Evolutionary conservation across 2,797 vertebrate genomes (phyloP).

Genomic region (Clarias laeviceps): DNA sequence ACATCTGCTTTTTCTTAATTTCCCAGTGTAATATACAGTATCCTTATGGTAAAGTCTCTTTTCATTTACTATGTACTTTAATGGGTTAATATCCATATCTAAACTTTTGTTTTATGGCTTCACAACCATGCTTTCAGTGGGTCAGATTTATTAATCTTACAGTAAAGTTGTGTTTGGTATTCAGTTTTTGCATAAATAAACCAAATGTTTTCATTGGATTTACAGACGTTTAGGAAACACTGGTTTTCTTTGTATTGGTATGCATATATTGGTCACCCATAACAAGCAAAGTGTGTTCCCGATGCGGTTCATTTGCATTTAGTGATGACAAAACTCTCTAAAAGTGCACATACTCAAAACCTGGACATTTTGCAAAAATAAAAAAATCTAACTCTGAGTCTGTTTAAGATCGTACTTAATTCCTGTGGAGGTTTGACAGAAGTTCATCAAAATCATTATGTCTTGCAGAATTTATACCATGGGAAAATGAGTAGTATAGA

Average conservation of each 20-base stretch:
- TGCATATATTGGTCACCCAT: not conserved
- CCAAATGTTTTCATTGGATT: not conserved
- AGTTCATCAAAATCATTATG: too few relatives aligned
- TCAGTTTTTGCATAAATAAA: not conserved
- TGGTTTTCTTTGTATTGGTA: not conserved
- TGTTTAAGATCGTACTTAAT: conserved; percentile 66
- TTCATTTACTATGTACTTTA: not conserved
- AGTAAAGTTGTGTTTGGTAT: too few relatives aligned
- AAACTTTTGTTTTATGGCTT: not conserved
- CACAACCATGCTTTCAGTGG: not conserved
- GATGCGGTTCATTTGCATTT: not conserved
- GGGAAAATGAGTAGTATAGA: not conserved
- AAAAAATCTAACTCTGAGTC: conserved; percentile 42
- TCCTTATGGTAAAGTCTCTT: not conserved
- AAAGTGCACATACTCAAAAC: too few relatives aligned
- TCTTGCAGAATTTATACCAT: not conserved
- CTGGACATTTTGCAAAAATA: too few relatives aligned
- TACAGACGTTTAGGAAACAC: not conserved
- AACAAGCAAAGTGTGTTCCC: not conserved
- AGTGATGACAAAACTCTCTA: not conserved
- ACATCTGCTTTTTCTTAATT: not conserved
- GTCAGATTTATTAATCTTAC: not conserved
- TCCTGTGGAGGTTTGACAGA: not conserved
- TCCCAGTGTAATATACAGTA: not conserved
- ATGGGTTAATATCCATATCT: not conserved